Percentiles rank a stretch among this genome's conserved stretches.
phyloP scores from a whole-genome alignment of 2,888 invertebrate genomes.

The Stenurella melanura region DNA sequence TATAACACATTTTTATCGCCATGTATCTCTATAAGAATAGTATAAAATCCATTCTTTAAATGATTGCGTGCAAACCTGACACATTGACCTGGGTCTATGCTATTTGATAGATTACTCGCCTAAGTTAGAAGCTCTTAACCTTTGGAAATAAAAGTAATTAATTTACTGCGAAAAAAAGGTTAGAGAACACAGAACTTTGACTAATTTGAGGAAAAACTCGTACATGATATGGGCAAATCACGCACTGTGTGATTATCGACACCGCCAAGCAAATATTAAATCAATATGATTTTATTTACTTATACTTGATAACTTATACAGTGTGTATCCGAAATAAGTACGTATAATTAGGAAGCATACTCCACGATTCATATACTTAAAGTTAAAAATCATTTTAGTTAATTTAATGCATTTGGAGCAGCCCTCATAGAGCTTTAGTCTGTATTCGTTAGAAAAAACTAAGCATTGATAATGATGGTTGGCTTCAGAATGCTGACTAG shows the following conservation, averaged over 20 bases:
- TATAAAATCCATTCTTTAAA: conserved; percentile 12
- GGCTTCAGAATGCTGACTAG: too few relatives aligned
- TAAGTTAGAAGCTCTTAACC: conserved; percentile 37
- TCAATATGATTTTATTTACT: background rate
- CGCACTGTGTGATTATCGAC: conserved; percentile 11
- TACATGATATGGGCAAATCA: conserved; percentile 26
- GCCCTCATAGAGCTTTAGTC: too few relatives aligned
- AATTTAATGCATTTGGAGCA: too few relatives aligned
- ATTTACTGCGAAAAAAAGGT: conserved; percentile 30
- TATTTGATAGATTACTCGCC: conserved; percentile 40
- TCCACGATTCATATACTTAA: too few relatives aligned
- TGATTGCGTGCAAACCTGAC: conserved; percentile 43
- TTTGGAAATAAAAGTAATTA: conserved; percentile 42
- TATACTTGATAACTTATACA: too few relatives aligned
- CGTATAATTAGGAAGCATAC: too few relatives aligned
- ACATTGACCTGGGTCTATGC: conserved; percentile 42
- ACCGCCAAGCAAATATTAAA: background rate
- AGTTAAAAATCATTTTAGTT: too few relatives aligned
- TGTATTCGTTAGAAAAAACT: too few relatives aligned
- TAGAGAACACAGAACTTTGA: conserved; percentile 23
- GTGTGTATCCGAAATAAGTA: too few relatives aligned
- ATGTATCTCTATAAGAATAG: background rate
- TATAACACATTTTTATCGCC: background rate
- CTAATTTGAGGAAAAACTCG: conserved; percentile 32
- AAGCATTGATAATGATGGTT: too few relatives aligned